Conservation (phyloP, 2,113 vertebrate species). For the Xiphophorus couchianus region DNA sequence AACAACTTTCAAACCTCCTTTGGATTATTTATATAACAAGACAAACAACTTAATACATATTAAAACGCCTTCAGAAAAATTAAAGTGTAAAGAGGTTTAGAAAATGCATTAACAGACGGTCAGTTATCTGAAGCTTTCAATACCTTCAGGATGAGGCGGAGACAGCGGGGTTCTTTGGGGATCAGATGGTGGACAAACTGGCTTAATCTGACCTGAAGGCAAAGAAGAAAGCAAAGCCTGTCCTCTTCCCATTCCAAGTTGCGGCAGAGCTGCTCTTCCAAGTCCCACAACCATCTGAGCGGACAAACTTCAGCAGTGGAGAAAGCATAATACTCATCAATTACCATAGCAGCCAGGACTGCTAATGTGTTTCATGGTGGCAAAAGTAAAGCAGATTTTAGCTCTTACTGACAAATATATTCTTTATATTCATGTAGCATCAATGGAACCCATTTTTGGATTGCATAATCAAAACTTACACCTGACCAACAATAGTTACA, state of each 20-base stretch:
- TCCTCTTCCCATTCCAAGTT: slow-evolving; percentile 55
- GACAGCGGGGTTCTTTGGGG: background rate
- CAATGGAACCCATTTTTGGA: background rate
- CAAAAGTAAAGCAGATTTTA: background rate
- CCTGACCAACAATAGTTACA: background rate
- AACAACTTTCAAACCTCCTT: background rate
- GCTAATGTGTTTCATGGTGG: background rate
- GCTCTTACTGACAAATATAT: background rate
- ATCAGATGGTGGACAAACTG: slow-evolving; percentile 7
- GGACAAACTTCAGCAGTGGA: slow-evolving; percentile 33
- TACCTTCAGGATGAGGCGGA: slow-evolving; percentile 28
- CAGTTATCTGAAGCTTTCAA: background rate
- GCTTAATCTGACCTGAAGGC: slow-evolving; percentile 5
- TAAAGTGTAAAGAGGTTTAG: background rate
- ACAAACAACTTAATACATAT: background rate
- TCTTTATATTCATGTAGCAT: background rate
- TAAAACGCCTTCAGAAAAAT: background rate
- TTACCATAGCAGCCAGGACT: background rate
- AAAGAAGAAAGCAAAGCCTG: slow-evolving; percentile 5
- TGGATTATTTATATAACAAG: slow-evolving; percentile 17
- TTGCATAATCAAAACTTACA: background rate
- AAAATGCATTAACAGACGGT: background rate
- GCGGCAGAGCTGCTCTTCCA: slow-evolving; percentile 51
- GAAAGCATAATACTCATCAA: slow-evolving; percentile 53
- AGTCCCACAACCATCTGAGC: slow-evolving; percentile 42